Base-by-base conservation (phyloP, 2,113 vertebrate genomes). In the Trogon melanurus region DNA sequence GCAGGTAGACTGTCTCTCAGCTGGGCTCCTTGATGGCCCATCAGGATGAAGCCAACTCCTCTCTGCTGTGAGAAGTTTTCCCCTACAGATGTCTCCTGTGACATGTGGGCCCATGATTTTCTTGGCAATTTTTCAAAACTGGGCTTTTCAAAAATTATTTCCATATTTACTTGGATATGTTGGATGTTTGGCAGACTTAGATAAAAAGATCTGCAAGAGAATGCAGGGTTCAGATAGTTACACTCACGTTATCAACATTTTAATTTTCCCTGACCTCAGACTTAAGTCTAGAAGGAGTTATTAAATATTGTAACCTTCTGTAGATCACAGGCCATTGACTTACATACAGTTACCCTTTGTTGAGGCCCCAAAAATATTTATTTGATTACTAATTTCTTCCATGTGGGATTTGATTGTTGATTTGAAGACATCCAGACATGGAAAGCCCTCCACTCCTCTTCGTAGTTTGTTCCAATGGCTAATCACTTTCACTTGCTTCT, bases 391-490 rank as follows among this genome's bases (percentile, higher is more conserved):
- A 48, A 89, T 93, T 81, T 91, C 76, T 88, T 95, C 79, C 76
- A 57, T 74, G 65, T 72, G 86, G 93, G 80, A 72, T 84, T 66
- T 89, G 53, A 92, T 75, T 92, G 86, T 75, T 91, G 88, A 78
- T 88, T 91, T 97, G 96, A 95, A 95, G 84, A 87, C 57, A 89
- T 93, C 73, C 95, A 96, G 96, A 74, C 48, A 0, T 9, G 26
- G 69, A 74, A 93, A 89, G 53, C 19, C 34, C 34, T 92, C 44
- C 11, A 5, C 18, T 56, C 84, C 76, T 81, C 61, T 80, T 84
- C 3, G 0, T 10, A 2, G 64, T 73, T 81, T 69, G 38, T 84
- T 95, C 70, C 91, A 92, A 60, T 75, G 57, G 53, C 76, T 96
- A 87, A 95, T 95, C 79, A 45, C 48, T 58, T 72, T 67, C 76